phyloP scores from a whole-genome alignment of 2,888 invertebrate genomes.

The Drosophila incognita region DNA sequence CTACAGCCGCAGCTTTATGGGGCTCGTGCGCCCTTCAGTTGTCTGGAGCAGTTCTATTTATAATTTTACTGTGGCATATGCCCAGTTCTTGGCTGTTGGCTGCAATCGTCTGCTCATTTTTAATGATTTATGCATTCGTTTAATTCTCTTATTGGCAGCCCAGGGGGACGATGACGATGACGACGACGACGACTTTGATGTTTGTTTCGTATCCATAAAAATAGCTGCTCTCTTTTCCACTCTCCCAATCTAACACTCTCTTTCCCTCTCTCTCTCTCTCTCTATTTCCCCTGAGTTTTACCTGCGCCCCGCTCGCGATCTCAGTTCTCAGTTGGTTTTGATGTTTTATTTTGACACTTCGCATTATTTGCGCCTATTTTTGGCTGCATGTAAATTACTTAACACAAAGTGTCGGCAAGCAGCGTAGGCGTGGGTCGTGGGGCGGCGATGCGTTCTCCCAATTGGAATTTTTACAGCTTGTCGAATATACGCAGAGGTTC shows the following conservation, averaged over 20 bases:
- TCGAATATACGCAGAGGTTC: conserved; percentile 37
- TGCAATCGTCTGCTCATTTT: conserved; percentile 56
- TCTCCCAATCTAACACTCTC: neutral
- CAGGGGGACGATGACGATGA: conserved; percentile 30
- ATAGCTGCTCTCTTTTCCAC: conserved; percentile 23
- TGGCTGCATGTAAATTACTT: conserved; percentile 68
- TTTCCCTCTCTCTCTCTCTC: neutral
- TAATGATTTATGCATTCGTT: conserved; percentile 73
- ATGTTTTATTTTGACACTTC: conserved; percentile 78
- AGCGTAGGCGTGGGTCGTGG: neutral
- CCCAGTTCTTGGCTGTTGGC: conserved; percentile 42
- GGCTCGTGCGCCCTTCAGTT: conserved; percentile 21
- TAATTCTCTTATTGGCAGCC: conserved; percentile 78
- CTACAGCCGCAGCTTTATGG: conserved; percentile 5
- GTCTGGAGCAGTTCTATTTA: conserved; percentile 58
- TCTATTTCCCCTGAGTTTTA: conserved; percentile 14
- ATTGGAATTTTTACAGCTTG: conserved; percentile 64
- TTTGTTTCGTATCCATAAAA: conserved; percentile 31
- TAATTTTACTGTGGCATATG: conserved; percentile 58
- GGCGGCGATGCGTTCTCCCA: conserved; percentile 16
- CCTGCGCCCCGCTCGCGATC: conserved; percentile 16
- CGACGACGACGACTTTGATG: conserved; percentile 66
- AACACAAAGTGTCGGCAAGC: conserved; percentile 28
- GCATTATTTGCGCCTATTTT: conserved; percentile 74
- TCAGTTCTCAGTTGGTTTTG: conserved; percentile 52